Percentiles rank a stretch among this genome's conserved stretches.
Evolutionary conservation across 2,113 vertebrate genomes (phyloP).

Genomic region (Notechis scutatus): DNA sequence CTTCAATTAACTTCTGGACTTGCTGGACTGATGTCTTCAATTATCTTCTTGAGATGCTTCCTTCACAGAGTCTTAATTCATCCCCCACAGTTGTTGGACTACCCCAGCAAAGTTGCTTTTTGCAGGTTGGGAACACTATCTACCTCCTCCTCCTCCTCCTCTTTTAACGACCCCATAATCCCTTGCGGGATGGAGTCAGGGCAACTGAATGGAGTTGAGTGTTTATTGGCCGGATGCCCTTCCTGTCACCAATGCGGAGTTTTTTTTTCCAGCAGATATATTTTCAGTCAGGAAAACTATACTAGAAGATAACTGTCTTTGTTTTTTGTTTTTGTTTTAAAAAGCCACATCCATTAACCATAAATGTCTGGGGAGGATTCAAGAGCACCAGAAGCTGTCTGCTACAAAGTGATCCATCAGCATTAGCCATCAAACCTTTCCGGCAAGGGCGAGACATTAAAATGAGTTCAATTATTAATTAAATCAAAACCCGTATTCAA

Average conservation of each 20-base stretch:
- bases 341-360: neutral
- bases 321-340: neutral
- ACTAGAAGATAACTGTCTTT: neutral
- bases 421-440: neutral
- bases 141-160: too few relatives aligned
- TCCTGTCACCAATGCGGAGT: too few relatives aligned
- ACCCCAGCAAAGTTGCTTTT: neutral
- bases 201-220: too few relatives aligned
- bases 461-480: neutral
- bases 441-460: neutral
- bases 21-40: neutral
- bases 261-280: too few relatives aligned
- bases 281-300: too few relatives aligned
- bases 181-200: too few relatives aligned
- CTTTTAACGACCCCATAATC: too few relatives aligned
- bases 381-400: slow-evolving; percentile 3
- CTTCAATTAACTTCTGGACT: neutral
- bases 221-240: too few relatives aligned
- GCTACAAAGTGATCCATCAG: slow-evolving; percentile 31
- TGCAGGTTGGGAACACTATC: neutral
- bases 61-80: neutral
- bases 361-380: neutral
- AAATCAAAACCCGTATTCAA: fast-evolving
- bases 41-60: neutral
- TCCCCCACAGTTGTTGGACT: neutral